These are phyloP conservation scores for Acanthornis magna DNA, from an alignment of 2,797 vertebrate genomes.

Conservation along the genomic window DNA sequence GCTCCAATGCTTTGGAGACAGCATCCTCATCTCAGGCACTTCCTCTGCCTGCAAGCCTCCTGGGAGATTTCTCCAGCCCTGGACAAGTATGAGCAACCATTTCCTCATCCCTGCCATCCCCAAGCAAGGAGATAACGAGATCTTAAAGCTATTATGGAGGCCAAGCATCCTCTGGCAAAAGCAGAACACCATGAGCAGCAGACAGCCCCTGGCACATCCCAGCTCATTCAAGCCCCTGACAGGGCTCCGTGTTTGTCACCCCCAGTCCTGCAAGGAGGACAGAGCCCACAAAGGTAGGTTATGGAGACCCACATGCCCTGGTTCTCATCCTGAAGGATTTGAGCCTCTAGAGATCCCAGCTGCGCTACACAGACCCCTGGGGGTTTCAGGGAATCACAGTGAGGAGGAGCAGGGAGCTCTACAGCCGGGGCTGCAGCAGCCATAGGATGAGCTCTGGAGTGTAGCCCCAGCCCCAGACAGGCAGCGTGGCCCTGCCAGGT, in stretches of 20 bases:
- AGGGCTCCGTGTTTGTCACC: not conserved
- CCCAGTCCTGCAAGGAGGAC: rapidly evolving
- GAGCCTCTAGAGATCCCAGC: not conserved
- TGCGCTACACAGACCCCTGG: rapidly evolving
- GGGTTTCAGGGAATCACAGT: rapidly evolving
- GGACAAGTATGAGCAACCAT: slow-evolving; percentile 26
- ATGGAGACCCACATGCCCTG: not conserved
- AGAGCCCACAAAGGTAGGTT: not conserved
- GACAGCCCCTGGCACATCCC: not conserved
- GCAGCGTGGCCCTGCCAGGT: not conserved
- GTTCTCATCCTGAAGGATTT: not conserved
- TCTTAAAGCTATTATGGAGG: not conserved
- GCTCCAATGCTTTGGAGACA: rapidly evolving
- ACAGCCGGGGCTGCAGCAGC: not conserved
- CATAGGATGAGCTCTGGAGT: not conserved
- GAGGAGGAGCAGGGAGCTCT: not conserved
- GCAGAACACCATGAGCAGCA: not conserved
- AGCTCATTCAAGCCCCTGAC: not conserved
- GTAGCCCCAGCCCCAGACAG: not conserved
- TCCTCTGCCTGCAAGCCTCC: not conserved
- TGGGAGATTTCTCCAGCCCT: not conserved
- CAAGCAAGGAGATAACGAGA: not conserved
- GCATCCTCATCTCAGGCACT: not conserved
- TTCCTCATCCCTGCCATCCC: slow-evolving; percentile 1
- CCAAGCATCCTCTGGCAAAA: slow-evolving; percentile 10